A percentile compares a stretch with the other conserved stretches of the same genome.
Conservation (phyloP, 2,113 vertebrate genomes). For the Gymnobelideus leadbeateri region DNA sequence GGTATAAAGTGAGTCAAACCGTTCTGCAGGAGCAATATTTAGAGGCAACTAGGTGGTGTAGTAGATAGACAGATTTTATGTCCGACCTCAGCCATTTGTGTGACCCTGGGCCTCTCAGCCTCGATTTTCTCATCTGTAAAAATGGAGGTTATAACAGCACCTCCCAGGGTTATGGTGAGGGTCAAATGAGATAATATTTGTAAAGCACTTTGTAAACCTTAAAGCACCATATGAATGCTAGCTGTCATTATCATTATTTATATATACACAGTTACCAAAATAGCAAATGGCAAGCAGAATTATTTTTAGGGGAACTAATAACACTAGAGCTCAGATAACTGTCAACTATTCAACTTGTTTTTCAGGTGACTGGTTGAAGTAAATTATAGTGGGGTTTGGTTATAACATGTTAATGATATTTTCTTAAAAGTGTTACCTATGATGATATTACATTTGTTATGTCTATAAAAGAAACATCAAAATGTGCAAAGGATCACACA, state of each 20-base stretch:
- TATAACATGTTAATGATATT: not conserved
- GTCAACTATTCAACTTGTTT: not conserved
- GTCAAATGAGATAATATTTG: constrained; percentile 1
- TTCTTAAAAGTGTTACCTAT: not conserved
- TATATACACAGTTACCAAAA: not conserved
- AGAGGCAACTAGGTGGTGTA: not conserved
- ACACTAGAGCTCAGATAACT: not conserved
- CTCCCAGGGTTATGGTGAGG: not conserved
- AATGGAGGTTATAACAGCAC: not conserved
- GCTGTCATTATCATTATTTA: not conserved
- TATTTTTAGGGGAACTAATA: not conserved
- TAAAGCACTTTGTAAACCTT: not conserved
- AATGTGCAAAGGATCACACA: not conserved
- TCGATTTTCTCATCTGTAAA: not conserved
- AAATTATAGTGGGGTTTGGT: not conserved
- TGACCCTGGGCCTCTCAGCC: not conserved
- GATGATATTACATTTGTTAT: not conserved
- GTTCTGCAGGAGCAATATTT: not conserved
- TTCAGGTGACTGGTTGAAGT: not conserved
- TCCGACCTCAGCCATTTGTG: not conserved
- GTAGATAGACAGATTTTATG: not conserved
- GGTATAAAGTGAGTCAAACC: not conserved
- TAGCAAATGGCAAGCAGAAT: not conserved
- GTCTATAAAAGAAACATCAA: not conserved
- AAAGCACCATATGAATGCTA: constrained; percentile 1